phyloP scores from a whole-genome alignment of 2,113 vertebrate species.

The Serinus canaria region DNA sequence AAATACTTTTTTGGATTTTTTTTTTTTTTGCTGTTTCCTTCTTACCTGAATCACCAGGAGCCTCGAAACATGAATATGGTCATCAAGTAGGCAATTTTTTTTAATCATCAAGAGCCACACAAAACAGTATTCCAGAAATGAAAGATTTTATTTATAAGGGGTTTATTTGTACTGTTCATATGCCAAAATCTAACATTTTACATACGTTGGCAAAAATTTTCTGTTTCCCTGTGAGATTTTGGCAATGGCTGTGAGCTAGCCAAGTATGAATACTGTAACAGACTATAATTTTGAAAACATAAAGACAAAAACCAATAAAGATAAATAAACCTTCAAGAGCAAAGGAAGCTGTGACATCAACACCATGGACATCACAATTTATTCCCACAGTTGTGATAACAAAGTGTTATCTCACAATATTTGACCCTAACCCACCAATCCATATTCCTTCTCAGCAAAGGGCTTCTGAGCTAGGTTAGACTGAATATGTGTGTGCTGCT shows the following conservation, averaged over 20 bases:
- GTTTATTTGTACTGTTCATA: neutral
- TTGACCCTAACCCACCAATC: neutral
- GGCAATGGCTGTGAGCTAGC: neutral
- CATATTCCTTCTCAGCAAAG: neutral
- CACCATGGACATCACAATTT: fast-evolving
- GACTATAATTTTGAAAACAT: neutral
- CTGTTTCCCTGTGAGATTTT: neutral
- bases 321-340: neutral
- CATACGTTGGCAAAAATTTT: neutral
- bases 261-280: neutral
- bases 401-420: neutral
- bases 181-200: neutral
- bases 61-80: neutral
- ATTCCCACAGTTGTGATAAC: neutral
- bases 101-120: neutral
- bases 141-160: neutral
- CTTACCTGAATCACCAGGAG: neutral
- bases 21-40: neutral
- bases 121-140: neutral
- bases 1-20: neutral
- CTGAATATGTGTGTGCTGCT: neutral
- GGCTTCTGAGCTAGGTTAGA: neutral
- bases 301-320: neutral
- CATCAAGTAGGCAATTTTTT: neutral
- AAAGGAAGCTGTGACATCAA: neutral